Percentiles rank a stretch among this genome's conserved stretches.
Conservation (phyloP, 2,888 invertebrate species). For the Lasioglossum morio region DNA sequence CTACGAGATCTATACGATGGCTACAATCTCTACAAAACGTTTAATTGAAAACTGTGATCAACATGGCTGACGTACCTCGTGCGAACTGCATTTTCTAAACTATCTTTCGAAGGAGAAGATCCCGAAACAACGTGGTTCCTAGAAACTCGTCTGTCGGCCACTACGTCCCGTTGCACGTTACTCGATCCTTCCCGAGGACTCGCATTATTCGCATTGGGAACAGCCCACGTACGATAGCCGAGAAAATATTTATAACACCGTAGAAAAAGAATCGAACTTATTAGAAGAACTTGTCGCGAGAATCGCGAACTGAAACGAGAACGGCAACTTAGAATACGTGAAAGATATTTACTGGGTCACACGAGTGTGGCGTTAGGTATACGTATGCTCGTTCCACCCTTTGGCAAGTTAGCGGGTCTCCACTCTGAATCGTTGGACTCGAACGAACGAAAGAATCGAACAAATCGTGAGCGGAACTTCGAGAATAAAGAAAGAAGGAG, state of each 20-base stretch:
- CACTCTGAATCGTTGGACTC: slow-evolving; percentile 24
- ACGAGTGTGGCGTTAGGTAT: neutral
- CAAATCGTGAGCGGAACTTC: neutral
- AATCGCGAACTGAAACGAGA: neutral
- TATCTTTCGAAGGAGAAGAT: neutral
- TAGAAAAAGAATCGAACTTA: neutral
- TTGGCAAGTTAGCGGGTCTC: neutral
- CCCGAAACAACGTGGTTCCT: slow-evolving; percentile 27
- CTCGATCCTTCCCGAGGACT: slow-evolving; percentile 8
- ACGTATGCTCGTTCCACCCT: neutral
- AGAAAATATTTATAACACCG: neutral
- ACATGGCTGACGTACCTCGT: slow-evolving; percentile 30
- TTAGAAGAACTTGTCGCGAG: neutral
- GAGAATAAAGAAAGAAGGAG: slow-evolving; percentile 38
- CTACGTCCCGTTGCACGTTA: slow-evolving; percentile 10
- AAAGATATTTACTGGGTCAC: neutral
- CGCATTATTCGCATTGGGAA: neutral
- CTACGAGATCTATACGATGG: neutral
- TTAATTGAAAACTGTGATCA: neutral
- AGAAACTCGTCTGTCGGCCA: slow-evolving; percentile 19
- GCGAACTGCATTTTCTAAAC: slow-evolving; percentile 31
- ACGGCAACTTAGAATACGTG: neutral
- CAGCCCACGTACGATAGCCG: neutral
- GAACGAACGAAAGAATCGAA: slow-evolving; percentile 13
- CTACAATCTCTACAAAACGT: neutral